phyloP scores from a whole-genome alignment of 37 sponge, comb jelly and placozoan genomes.

The Bolinopsis microptera region DNA sequence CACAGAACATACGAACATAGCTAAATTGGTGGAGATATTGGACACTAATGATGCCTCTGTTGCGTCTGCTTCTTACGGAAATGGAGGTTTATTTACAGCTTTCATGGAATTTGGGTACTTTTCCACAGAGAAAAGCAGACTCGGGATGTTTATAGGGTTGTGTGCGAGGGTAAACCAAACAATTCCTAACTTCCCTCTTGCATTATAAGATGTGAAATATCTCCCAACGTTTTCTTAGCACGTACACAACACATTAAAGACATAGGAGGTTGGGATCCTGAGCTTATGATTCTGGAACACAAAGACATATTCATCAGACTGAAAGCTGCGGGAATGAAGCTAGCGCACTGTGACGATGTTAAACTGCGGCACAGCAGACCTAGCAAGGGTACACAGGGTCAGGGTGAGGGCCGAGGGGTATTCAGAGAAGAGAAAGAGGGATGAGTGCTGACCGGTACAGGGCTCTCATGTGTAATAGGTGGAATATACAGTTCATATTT shows the following conservation, averaged over 20 bases:
- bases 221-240: background rate
- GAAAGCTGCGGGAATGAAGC: background rate
- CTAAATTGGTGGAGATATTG: background rate
- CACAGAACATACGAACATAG: background rate
- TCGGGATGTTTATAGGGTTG: background rate
- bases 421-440: background rate
- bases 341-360: background rate
- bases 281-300: background rate
- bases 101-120: background rate
- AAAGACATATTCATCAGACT: background rate
- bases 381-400: background rate
- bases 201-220: background rate
- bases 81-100: background rate
- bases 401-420: background rate
- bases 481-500: background rate
- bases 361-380: background rate
- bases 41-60: background rate
- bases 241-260: background rate
- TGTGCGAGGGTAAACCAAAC: background rate
- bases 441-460: background rate
- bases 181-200: background rate
- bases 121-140: background rate
- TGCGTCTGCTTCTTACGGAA: background rate
- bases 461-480: background rate
- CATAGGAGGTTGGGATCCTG: background rate